Conservation (phyloP, 2,888 invertebrate genomes). For the Seira sanloemensis region DNA sequence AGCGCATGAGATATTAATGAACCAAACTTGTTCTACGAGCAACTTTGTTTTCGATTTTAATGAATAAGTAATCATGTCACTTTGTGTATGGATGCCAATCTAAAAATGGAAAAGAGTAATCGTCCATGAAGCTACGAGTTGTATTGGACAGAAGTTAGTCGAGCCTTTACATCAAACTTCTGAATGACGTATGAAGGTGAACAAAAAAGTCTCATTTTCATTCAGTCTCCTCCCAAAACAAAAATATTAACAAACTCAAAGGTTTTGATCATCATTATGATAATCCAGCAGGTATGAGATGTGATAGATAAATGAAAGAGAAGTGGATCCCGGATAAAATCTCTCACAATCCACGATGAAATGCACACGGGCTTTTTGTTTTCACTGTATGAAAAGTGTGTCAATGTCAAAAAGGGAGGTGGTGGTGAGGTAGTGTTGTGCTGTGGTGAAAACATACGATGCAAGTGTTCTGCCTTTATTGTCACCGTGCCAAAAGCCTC, state of each 20-base stretch:
- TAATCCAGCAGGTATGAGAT: not conserved
- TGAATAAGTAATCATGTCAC: not conserved
- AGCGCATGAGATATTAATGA: not conserved
- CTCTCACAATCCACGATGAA: constrained; percentile 15
- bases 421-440: not conserved
- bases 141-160: not conserved
- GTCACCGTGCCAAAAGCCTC: constrained; percentile 21
- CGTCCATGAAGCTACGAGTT: not conserved
- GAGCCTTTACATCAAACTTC: not conserved
- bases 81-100: not conserved
- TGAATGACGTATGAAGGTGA: not conserved
- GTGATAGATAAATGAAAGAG: not conserved
- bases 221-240: no score
- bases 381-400: constrained; percentile 21
- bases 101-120: no score
- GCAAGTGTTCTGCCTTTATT: not conserved
- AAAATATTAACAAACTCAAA: no score
- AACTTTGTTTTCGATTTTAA: not conserved
- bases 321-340: not conserved
- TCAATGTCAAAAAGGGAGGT: constrained; percentile 22
- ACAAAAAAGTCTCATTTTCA: not conserved
- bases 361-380: not conserved
- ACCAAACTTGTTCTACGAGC: not conserved
- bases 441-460: not conserved
- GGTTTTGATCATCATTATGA: not conserved